These are phyloP conservation scores for Maccullochella peelii DNA, from an alignment of 2,113 vertebrate genomes.

Conservation along the genomic window DNA sequence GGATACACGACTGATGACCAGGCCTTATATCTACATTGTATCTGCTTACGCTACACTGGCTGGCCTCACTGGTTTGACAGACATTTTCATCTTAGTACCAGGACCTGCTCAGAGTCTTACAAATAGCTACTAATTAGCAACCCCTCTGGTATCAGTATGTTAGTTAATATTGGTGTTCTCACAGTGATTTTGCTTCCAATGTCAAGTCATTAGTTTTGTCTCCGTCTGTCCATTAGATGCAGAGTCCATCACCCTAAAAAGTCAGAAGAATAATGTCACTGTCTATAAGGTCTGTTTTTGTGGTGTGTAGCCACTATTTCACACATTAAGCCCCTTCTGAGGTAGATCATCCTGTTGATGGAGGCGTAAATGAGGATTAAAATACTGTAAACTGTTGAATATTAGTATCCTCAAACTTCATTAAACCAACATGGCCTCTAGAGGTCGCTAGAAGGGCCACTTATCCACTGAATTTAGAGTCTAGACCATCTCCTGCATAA, in stretches of 20 bases:
- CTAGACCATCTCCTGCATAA: background rate
- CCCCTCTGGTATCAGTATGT: background rate
- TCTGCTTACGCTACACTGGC: background rate
- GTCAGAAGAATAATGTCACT: background rate
- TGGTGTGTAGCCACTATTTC: background rate
- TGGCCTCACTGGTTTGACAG: background rate
- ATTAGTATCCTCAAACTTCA: background rate
- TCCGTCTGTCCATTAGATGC: background rate
- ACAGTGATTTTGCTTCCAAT: background rate
- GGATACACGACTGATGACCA: background rate
- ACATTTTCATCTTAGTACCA: background rate
- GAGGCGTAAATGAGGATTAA: background rate
- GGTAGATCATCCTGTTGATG: background rate
- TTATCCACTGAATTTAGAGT: background rate
- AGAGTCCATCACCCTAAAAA: background rate
- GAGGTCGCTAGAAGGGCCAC: background rate
- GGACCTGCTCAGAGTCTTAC: background rate
- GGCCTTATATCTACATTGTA: background rate
- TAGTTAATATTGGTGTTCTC: background rate
- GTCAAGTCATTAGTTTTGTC: background rate
- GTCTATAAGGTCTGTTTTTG: background rate
- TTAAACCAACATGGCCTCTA: background rate
- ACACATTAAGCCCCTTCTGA: background rate
- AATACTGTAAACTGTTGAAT: background rate
- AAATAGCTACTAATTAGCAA: background rate